Conservation (phyloP, 2,888 invertebrate genomes). For the Erpobdella octoculata region DNA sequence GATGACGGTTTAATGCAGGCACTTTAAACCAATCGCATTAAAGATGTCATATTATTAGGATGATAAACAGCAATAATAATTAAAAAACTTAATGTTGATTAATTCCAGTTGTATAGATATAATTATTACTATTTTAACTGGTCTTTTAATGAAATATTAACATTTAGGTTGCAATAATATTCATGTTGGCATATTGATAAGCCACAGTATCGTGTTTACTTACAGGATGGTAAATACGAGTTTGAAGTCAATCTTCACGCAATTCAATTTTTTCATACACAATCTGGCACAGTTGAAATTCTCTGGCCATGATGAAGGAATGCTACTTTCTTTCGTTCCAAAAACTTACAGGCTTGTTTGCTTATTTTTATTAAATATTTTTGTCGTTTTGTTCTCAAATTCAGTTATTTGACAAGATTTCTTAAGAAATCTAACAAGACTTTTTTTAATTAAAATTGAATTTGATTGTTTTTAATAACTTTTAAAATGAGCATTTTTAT, state of each 20-base stretch:
- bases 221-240: conserved; percentile 80
- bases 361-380: not conserved
- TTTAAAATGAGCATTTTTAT: too few relatives aligned
- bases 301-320: conserved; percentile 62
- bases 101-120: not conserved
- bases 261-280: conserved; percentile 95
- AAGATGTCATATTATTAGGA: too few relatives aligned
- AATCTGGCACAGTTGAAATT: conserved; percentile 86
- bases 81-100: too few relatives aligned
- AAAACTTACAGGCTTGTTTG: conserved; percentile 72
- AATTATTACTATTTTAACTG: not conserved
- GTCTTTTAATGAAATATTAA: not conserved
- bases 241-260: conserved; percentile 83
- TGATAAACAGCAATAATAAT: too few relatives aligned
- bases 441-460: not conserved
- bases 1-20: not conserved
- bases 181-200: too few relatives aligned
- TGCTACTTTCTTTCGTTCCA: conserved; percentile 80
- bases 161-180: not conserved
- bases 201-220: not conserved
- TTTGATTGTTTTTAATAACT: conserved; percentile 29
- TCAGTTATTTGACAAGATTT: not conserved
- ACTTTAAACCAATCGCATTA: too few relatives aligned
- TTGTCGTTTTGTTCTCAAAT: not conserved
- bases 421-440: not conserved